Evolutionary conservation across 1,140 invertebrate genomes (phyloP).

Genomic region (Solen grandis): DNA sequence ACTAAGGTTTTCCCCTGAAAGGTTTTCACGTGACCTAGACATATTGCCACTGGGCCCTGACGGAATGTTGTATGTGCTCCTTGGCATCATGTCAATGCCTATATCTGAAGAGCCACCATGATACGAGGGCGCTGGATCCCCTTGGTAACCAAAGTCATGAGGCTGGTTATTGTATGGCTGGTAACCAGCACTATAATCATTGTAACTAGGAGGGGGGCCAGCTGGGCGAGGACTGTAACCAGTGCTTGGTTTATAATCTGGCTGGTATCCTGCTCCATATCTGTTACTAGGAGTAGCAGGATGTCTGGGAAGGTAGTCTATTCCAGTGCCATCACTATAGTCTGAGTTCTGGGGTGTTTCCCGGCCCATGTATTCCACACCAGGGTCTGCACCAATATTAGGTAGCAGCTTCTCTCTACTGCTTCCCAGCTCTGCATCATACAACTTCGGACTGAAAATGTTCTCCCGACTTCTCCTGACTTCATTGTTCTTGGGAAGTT

Average conservation of each 20-base stretch:
- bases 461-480: conserved; percentile 1
- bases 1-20: too few relatives aligned
- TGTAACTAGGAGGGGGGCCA: not conserved
- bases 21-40: conserved; percentile 40
- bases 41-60: conserved; percentile 16
- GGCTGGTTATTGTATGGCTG: conserved; percentile 1
- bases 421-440: not conserved
- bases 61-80: conserved; percentile 8
- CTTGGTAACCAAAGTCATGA: too few relatives aligned
- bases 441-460: conserved; percentile 19
- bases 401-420: conserved; percentile 9
- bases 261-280: not conserved
- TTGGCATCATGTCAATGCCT: conserved; percentile 33
- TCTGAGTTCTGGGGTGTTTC: conserved; percentile 35
- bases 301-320: conserved; percentile 40
- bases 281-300: conserved; percentile 27
- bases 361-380: conserved; percentile 45
- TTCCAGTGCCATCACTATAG: conserved; percentile 33
- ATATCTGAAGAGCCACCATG: not conserved
- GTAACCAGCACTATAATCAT: conserved; percentile 23
- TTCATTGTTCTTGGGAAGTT: not conserved
- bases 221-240: not conserved
- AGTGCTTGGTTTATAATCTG: not conserved
- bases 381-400: conserved; percentile 5
- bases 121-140: not conserved